A percentile compares a stretch with the other conserved stretches of the same genome.
phyloP scores from a whole-genome alignment of 2,113 vertebrate species.

The Microtus ochrogaster region DNA sequence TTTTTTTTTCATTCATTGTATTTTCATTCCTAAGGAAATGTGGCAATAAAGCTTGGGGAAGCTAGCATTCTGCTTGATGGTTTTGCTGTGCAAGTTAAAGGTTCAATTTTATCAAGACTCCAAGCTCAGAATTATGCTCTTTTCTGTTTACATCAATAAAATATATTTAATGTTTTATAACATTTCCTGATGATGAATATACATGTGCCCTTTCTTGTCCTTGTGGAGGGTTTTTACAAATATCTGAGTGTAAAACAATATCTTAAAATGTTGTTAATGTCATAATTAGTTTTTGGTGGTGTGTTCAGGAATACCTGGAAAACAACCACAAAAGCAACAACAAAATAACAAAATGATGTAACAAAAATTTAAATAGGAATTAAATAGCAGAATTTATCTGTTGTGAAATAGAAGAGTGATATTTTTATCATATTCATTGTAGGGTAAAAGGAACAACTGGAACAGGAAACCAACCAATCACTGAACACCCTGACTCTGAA shows the following conservation, averaged over 20 bases:
- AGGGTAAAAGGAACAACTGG: no score
- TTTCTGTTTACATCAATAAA: constrained; percentile 38
- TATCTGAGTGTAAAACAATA: neutral
- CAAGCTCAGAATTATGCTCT: constrained; percentile 18
- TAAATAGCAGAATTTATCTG: neutral
- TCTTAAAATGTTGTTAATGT: neutral
- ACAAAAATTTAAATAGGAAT: neutral
- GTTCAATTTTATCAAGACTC: neutral
- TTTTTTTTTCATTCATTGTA: constrained; percentile 68
- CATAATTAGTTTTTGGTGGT: neutral
- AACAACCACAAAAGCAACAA: neutral
- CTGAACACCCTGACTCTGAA: no score
- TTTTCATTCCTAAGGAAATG: constrained; percentile 70
- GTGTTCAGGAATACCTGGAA: neutral
- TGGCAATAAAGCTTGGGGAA: constrained; percentile 40
- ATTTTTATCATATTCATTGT: neutral
- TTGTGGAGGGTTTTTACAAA: constrained; percentile 20
- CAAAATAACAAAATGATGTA: neutral
- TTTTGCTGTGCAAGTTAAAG: constrained; percentile 40
- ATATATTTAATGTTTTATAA: constrained; percentile 31
- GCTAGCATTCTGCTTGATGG: neutral
- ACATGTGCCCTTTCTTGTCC: constrained; percentile 20
- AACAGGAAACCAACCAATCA: no score
- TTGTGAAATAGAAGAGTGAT: neutral
- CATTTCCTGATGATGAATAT: constrained; percentile 37